Percentiles rank a stretch among this genome's conserved stretches.
Evolutionary conservation across 2,888 invertebrate genomes (phyloP).

Genomic region (Drosophila planitibia): DNA sequence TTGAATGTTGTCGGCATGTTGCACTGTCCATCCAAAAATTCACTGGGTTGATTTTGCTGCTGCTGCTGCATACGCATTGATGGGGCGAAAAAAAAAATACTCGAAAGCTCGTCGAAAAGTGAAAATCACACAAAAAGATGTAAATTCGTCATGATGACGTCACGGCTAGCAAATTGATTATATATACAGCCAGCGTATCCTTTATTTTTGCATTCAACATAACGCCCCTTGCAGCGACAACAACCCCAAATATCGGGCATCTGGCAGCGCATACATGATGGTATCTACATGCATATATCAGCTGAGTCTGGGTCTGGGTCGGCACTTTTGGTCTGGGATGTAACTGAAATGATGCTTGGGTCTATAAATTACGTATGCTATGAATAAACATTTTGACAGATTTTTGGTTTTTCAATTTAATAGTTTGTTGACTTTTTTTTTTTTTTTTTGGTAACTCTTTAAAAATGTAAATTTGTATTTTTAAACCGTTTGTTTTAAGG

Average conservation of each 20-base stretch:
- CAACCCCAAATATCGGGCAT: conserved; percentile 43
- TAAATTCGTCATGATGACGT: conserved; percentile 85
- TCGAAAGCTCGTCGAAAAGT: conserved; percentile 50
- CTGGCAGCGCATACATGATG: conserved; percentile 18
- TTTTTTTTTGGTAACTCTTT: conserved; percentile 42
- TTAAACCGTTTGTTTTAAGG: conserved; percentile 52
- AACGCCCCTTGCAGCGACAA: conserved; percentile 40
- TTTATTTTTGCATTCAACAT: conserved; percentile 60
- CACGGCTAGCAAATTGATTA: conserved; percentile 84
- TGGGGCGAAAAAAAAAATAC: conserved; percentile 10
- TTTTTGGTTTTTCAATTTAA: conserved; percentile 59
- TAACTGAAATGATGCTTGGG: conserved; percentile 22
- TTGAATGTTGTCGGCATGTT: conserved; percentile 68
- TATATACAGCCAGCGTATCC: conserved; percentile 75
- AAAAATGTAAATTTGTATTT: conserved; percentile 57
- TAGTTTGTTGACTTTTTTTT: conserved; percentile 59
- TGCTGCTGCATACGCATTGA: conserved; percentile 37
- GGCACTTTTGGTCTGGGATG: conserved; percentile 10
- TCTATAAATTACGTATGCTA: conserved; percentile 56
- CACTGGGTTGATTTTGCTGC: conserved; percentile 21
- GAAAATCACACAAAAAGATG: conserved; percentile 70
- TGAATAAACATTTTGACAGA: conserved; percentile 83
- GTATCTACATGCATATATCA: conserved; percentile 2
- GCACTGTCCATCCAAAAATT: conserved; percentile 45
- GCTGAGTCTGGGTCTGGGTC: conserved; percentile 7